Evolutionary conservation across 2,113 vertebrate genomes (phyloP), one percentile per base, ranked within the genome.

Genomic region (Mionectes macconnelli): DNA sequence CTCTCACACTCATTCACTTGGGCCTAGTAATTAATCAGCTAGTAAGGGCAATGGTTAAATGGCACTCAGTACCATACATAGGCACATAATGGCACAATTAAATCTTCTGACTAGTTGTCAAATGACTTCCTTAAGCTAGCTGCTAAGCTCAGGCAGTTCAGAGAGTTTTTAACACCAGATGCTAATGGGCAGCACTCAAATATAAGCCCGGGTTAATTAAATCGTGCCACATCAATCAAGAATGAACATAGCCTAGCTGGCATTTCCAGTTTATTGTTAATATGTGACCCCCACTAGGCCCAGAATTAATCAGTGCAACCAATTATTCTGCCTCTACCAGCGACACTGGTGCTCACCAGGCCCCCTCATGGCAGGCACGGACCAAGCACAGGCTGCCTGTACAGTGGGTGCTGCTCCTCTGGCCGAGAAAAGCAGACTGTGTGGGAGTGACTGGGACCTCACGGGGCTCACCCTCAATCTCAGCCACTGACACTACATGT

Each of bases 81-180:
- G 89, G 68, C 73, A 56, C 59, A 68, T 94, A 93, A 96, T 77
- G 85, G 73, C 73, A 94, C 93, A 86, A 84, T 93, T 94, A 91
- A 84, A 69, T 69, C 81, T 62, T 70, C 84, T 81, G 60, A 86
- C 90, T 30, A 63, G 94, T 78, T 77, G 80, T 76, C 64, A 91
- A 88, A 93, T 78, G 20, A 52, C 59, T 96, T 94, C 68, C 76
- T 88, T 89, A 90, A 96, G 68, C 73, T 90, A 79, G 82, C 79
- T 86, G 75, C 90, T 88, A 37, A 94, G 55, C 93, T 78, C 31
- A 45, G 64, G 70, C 40, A 67, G 63, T 84, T 92, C 75, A 45
- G 82, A 47, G 87, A 75, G 30, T 50, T 64, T 94, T 96, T 90
- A 91, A 80, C 67, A 76, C 47, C 52, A 86, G 63, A 62, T 88